A percentile compares a stretch with the other conserved stretches of the same genome.
Conservation (phyloP, 2,888 invertebrate genomes). For the Auanema freiburgensis region DNA sequence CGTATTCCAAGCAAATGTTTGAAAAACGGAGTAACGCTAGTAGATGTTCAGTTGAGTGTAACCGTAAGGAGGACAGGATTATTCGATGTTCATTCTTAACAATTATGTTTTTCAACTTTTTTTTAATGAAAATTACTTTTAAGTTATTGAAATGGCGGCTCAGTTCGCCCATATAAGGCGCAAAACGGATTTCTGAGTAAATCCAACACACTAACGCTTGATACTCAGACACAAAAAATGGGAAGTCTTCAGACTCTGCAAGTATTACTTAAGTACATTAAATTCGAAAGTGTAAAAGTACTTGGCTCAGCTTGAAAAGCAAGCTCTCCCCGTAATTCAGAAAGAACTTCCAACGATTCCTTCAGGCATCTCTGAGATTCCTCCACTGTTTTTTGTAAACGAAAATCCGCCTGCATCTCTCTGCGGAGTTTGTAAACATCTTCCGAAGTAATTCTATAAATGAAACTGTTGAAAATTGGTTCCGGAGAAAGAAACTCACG, state of each 20-base stretch:
- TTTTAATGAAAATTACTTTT: constrained; percentile 8
- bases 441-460: constrained; percentile 19
- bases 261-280: background rate
- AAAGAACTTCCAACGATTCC: constrained; percentile 12
- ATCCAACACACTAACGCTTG: constrained; percentile 21
- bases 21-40: constrained; percentile 18
- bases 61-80: constrained; percentile 15
- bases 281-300: background rate
- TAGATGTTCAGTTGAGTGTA: constrained; percentile 12
- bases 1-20: constrained; percentile 20
- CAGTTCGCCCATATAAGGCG: constrained; percentile 20
- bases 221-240: constrained; percentile 21
- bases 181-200: constrained; percentile 19
- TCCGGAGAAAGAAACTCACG: too few species aligned
- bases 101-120: background rate
- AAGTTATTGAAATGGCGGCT: constrained; percentile 15
- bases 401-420: constrained; percentile 19
- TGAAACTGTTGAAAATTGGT: too few species aligned
- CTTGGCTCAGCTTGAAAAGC: constrained; percentile 2
- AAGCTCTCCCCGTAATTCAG: constrained; percentile 16
- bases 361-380: constrained; percentile 11
- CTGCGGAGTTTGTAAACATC: constrained; percentile 17
- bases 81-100: constrained; percentile 17
- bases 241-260: constrained; percentile 14
- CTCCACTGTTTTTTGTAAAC: constrained; percentile 9